Evolutionary conservation across 2,797 vertebrate genomes (phyloP), one percentile per base, ranked within the genome.

Genomic region (Meriones psammophilus): DNA sequence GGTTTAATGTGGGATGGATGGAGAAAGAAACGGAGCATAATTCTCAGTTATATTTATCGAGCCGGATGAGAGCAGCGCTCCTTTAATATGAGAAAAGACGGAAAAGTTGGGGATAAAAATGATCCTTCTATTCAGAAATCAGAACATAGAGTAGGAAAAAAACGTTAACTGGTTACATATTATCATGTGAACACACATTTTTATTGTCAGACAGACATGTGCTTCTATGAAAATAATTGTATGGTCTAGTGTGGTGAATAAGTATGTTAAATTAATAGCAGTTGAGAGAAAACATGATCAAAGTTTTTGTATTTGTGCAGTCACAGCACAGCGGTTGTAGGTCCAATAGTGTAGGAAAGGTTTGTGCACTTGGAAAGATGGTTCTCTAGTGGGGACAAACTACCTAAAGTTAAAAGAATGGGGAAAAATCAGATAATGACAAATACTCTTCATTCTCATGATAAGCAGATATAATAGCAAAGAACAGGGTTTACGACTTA

Each of bases 91-190:
- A 58, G 68, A 95, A 94, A 86, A 54, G 30, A 68, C 39, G 73
- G 73, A 60, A 86, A 81, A 56, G n/a, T 78, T 68, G 4, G 14
- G 12, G 50, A 83, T 81, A 66, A 95, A 92, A 94, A 88, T 73
- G 86, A 78, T 76, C n/a, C 20, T 62, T 54, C 8, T 64, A 87
- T 95, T 92, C n/a, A 93, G n/a, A 87, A 95, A 89, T 73, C 66
- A 46, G 84, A 91, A 56, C 1, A 42, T 79, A 13, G 74, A 26
- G 9, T 18, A 84, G 46, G 76, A 74, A 39, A 93, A 9, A 81
- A 3, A 46, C 2, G 76, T 89, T 94, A 80, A 30, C 20, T n/a
- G 2, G 33, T 88, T 76, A 42, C 4, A 22, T 39, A 56, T 39
- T 86, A 42, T 33, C 66, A 88, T 68, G 18, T 81, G 2, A 46